Conservation (phyloP, 2,797 vertebrate genomes). For the Buceros bicornis region DNA sequence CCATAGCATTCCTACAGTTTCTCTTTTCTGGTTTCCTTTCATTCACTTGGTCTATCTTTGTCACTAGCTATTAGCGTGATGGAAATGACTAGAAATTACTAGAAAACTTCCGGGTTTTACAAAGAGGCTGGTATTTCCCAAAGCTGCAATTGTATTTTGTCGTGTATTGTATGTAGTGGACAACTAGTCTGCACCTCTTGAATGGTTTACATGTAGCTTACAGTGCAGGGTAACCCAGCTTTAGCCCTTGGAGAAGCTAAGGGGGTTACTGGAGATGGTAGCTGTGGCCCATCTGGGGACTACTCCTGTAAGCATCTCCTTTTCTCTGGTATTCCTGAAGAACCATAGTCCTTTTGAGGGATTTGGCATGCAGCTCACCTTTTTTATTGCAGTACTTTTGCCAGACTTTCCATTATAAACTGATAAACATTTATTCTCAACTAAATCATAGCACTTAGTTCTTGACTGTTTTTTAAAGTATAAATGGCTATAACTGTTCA, state of each 20-base stretch:
- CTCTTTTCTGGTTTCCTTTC: not conserved
- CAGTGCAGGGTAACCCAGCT: not conserved
- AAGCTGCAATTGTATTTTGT: not conserved
- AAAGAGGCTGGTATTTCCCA: not conserved
- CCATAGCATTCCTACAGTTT: not conserved
- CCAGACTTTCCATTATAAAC: not conserved
- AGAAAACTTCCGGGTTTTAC: not conserved
- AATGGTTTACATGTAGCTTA: not conserved
- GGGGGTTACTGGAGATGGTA: accelerated
- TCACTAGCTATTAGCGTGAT: not conserved
- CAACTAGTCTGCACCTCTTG: not conserved
- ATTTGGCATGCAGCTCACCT: not conserved
- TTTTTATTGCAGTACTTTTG: not conserved
- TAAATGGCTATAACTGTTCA: not conserved
- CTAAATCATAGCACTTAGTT: not conserved
- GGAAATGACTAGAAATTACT: not conserved
- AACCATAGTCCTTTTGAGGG: not conserved
- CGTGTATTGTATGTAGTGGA: not conserved
- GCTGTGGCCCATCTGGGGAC: not conserved
- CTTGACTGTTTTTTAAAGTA: not conserved
- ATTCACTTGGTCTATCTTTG: not conserved
- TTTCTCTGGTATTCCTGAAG: not conserved
- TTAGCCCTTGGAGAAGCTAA: not conserved
- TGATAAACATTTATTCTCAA: not conserved
- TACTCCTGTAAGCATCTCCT: not conserved